Percentiles rank a stretch among this genome's conserved stretches.
Conservation (phyloP, 2,888 invertebrate species). For the Tromatobia lineatoria region DNA sequence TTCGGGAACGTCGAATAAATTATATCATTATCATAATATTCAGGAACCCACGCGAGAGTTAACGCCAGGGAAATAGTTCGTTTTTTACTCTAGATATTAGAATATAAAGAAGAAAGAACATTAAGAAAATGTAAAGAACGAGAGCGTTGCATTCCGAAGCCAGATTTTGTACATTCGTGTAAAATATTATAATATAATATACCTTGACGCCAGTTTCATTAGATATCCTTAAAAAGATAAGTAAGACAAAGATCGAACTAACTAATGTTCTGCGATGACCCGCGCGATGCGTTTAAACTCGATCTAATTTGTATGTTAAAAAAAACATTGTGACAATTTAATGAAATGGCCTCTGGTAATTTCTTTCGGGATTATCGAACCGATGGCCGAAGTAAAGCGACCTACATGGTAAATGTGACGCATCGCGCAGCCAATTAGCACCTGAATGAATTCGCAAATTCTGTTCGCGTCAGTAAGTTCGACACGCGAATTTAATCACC, state of each 20-base stretch:
- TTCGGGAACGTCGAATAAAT: conserved; percentile 25
- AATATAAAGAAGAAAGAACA: conserved; percentile 10
- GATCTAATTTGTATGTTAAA: conserved; percentile 27
- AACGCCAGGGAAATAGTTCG: conserved; percentile 1
- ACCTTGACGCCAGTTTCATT: conserved; percentile 79
- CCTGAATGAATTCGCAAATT: conserved; percentile 67
- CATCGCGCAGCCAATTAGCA: conserved; percentile 68
- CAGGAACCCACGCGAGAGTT: conserved; percentile 6
- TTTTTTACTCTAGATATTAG: conserved; percentile 50
- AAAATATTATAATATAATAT: conserved; percentile 73
- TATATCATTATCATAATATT: conserved; percentile 32
- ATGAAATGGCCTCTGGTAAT: conserved; percentile 20
- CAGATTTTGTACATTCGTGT: conserved; percentile 82
- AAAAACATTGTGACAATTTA: background rate
- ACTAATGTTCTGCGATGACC: conserved; percentile 56
- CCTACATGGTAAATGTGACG: conserved; percentile 44
- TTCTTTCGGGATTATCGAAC: conserved; percentile 19
- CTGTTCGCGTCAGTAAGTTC: conserved; percentile 42
- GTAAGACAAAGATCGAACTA: conserved; percentile 39
- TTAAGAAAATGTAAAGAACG: conserved; percentile 29
- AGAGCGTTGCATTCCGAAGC: conserved; percentile 63
- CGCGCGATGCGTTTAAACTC: conserved; percentile 64
- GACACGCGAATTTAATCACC: conserved; percentile 41
- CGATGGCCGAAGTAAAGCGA: conserved; percentile 24
- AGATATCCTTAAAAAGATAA: conserved; percentile 50